Base-by-base conservation (phyloP, 1,140 invertebrate species). In the Delia radicum region DNA sequence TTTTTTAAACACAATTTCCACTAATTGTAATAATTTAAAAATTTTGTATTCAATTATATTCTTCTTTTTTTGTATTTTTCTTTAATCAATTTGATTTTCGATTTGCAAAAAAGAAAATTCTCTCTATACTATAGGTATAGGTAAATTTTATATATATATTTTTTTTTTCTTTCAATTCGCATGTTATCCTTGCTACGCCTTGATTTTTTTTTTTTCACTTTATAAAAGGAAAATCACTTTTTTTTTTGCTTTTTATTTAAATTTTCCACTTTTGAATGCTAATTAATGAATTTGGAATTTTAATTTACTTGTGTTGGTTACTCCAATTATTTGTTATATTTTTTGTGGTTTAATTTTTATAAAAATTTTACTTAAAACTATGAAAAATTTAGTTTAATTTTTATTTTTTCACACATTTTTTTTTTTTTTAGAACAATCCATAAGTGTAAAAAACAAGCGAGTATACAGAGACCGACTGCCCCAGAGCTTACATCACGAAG, bases 401-500 rank as follows among this genome's bases (percentile, higher is more conserved):
- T n/a, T 28, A 31, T 18, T 77, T 48, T 78, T 73, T 81, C 31
- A 62, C 26, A 42, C 26, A 75, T n/a, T n/a, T n/a, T n/a, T n/a
- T 73, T 26, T 24, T 42, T 71, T 62, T 74, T 72, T 71, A 46
- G 55, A 55, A 76, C 75, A 71, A 76, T 55, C 75, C 69, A 62
- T 65, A 73, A 73, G 71, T 76, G 76, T 79, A 31, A 72, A 75
- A 79, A 74, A 74, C 74, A 75, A 76, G 77, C 77, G 80, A 79
- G 78, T 78, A 77, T 79, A 78, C 79, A 76, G 78, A 81, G 80
- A 83, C 82, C 81, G 79, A 82, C 81, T 82, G 82, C 76, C 80
- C 80, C 78, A 81, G 75, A 79, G 78, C 78, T 82, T 80, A 81
- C 77, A 79, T 80, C 81, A 83, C 81, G 81, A 81, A 77, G 37